phyloP scores from a whole-genome alignment of 2,113 vertebrate genomes.

The Cairina moschata region DNA sequence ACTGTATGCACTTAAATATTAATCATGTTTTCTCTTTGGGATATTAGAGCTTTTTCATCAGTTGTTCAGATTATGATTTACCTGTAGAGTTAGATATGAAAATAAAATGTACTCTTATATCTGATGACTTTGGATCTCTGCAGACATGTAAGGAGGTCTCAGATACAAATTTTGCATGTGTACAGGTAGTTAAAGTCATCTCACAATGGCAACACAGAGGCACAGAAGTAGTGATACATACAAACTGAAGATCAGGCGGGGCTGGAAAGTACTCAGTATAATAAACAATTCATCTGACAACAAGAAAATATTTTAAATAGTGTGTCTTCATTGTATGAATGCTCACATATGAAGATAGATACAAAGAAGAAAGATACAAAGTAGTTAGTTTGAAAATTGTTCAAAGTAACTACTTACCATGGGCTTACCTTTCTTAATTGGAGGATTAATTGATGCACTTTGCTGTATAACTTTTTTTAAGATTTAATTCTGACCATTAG shows the following conservation, averaged over 20 bases:
- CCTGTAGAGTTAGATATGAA: background rate
- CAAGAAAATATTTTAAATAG: background rate
- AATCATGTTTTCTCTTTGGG: background rate
- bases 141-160: background rate
- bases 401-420: background rate
- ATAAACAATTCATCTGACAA: background rate
- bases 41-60: background rate
- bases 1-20: background rate
- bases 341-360: background rate
- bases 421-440: background rate
- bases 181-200: background rate
- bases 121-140: background rate
- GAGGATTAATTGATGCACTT: background rate
- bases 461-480: background rate
- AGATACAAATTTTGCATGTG: background rate
- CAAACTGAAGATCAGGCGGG: background rate
- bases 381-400: background rate
- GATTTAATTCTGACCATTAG: conserved; percentile 15
- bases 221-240: background rate
- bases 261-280: background rate
- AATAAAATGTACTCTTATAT: background rate
- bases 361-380: background rate
- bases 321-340: background rate
- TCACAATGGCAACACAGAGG: background rate
- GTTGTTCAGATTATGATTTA: background rate